Percentiles rank a stretch among this genome's conserved stretches.
Conservation (phyloP, 2,797 vertebrate species). For the Protonibea diacanthus region DNA sequence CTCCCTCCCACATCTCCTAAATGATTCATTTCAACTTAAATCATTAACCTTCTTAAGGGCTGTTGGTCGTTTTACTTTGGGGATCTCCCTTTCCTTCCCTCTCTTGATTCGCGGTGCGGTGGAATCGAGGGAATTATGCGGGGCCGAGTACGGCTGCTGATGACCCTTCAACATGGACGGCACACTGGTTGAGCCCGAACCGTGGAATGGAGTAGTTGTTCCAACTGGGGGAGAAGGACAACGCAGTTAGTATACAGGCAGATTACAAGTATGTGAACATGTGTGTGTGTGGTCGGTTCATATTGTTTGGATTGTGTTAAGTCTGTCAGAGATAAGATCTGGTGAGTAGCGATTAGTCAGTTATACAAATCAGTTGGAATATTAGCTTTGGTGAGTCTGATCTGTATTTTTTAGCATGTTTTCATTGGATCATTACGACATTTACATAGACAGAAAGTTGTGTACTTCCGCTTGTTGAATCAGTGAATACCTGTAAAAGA, state of each 20-base stretch:
- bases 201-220: slow-evolving; percentile 91
- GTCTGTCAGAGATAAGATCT: too few species aligned
- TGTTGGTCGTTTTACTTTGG: slow-evolving; percentile 97
- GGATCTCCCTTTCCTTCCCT: slow-evolving; percentile 96
- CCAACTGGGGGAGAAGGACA: slow-evolving; percentile 85
- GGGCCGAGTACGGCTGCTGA: slow-evolving; percentile 79
- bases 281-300: too few species aligned
- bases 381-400: background rate
- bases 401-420: background rate
- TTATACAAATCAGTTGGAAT: background rate
- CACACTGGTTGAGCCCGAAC: slow-evolving; percentile 85
- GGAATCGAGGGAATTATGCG: slow-evolving; percentile 93
- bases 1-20: background rate
- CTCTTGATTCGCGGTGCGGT: slow-evolving; percentile 93
- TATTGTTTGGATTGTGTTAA: too few species aligned
- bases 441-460: background rate
- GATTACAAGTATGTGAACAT: too few species aligned
- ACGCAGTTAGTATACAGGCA: too few species aligned
- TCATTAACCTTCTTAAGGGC: slow-evolving; percentile 95
- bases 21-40: background rate
- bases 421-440: background rate
- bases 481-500: slow-evolving; percentile 88
- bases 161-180: slow-evolving; percentile 86
- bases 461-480: background rate
- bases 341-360: too few species aligned